Conservation (phyloP, 1,140 invertebrate genomes). For the Drosophila takahashii region DNA sequence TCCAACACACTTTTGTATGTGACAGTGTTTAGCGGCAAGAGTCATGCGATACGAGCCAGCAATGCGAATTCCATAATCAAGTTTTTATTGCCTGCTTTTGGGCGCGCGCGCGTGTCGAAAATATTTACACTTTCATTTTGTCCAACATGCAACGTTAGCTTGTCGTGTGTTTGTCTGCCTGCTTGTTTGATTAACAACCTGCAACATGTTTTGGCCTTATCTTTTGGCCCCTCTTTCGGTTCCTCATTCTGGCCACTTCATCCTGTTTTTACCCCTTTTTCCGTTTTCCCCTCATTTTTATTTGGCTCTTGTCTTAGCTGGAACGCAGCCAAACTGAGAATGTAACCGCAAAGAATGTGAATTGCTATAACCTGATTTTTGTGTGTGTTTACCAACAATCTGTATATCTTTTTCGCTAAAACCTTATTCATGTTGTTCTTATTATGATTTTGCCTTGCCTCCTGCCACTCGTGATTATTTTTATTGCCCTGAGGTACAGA, state of each 20-base stretch:
- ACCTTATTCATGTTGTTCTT: constrained; percentile 41
- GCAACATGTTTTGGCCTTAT: constrained; percentile 55
- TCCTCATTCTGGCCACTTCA: constrained; percentile 11
- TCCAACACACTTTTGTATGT: constrained; percentile 31
- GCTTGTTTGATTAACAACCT: constrained; percentile 61
- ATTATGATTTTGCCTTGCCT: constrained; percentile 44
- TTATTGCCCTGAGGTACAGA: constrained; percentile 39
- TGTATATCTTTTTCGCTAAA: constrained; percentile 14
- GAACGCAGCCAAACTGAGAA: constrained; percentile 50
- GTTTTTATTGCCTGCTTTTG: constrained; percentile 54
- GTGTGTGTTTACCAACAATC: constrained; percentile 23
- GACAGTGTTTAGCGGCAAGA: constrained; percentile 51
- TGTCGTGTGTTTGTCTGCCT: constrained; percentile 49
- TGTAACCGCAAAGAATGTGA: constrained; percentile 49
- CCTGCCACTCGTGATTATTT: constrained; percentile 43
- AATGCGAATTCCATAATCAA: constrained; percentile 38
- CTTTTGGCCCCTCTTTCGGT: constrained; percentile 7
- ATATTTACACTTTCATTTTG: constrained; percentile 60
- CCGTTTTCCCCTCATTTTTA: neutral
- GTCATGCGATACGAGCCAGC: constrained; percentile 22
- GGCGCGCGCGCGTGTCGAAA: constrained; percentile 50
- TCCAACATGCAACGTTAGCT: constrained; percentile 54
- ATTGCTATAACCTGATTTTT: constrained; percentile 46
- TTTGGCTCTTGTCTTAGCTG: constrained; percentile 35
- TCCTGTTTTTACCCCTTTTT: neutral